Base-by-base conservation (phyloP, 1,140 invertebrate species). In the Holcopasites calliopsidis region DNA sequence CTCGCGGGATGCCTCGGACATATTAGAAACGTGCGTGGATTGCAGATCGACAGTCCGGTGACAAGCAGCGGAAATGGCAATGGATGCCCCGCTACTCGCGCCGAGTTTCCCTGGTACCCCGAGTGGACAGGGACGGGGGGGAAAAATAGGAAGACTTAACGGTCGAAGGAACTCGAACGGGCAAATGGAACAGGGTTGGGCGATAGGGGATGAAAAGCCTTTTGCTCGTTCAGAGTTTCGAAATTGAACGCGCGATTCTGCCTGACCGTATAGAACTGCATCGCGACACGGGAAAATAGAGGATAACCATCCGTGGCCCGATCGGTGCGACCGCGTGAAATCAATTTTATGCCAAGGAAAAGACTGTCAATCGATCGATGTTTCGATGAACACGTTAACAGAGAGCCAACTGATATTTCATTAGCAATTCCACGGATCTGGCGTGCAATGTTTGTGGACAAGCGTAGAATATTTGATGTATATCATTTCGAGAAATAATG, bases 21-120 rank as follows among this genome's bases (percentile, higher is more conserved):
- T 88, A 88, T 88, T 88, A 87, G 86, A 88, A 88, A 87, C 87
- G 87, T 88, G 87, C 82, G 50, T 78, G 66, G 86, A 80, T 86
- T 88, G 77, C 79, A 55, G 52, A 57, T 21, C 8, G 60, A 21
- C 49, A 55, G 10, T n/a, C 38, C 18, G 38, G n/a, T 44, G 71
- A 73, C 71, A 73, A 44, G 71, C 54, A 73, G n/a, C 50, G 71
- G 71, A 73, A 73, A 73, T 66, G 40, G 71, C 6, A 18, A 50
- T 28, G 57, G 69, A 21, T 10, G 44, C n/a, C 3, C 33, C 68
- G 68, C 47, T 71, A 38, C 5, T 26, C 13, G 4, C 16, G n/a
- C 3, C 1, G 31, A 47, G 40, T 44, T 31, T 62, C 54, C 26
- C 50, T 21, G 21, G 3, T 3, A n/a, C 10, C 2, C 6, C 4